phyloP scores from a whole-genome alignment of 1,140 invertebrate genomes.

The Stegodyphus dumicola region DNA sequence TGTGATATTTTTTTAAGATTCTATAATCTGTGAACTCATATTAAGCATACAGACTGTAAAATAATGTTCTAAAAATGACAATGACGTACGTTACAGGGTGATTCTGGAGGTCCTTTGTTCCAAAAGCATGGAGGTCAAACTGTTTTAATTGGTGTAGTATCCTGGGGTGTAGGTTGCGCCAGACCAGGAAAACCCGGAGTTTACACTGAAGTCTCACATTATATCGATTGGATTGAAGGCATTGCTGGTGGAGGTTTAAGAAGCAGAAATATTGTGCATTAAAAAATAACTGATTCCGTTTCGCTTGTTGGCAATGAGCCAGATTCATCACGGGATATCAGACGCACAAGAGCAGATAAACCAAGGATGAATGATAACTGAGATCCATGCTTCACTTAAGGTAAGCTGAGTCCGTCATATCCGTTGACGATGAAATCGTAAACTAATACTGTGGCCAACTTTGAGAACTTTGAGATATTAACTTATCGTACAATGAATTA shows the following conservation, averaged over 20 bases:
- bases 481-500: no score
- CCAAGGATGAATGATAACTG: no score
- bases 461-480: no score
- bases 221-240: conserved; percentile 79
- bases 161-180: conserved; percentile 80
- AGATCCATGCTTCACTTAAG: no score
- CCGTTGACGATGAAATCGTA: no score
- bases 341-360: no score
- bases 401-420: no score
- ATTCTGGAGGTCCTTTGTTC: conserved; percentile 71
- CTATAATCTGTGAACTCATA: background rate
- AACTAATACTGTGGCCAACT: no score
- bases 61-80: background rate
- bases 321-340: no score
- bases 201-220: conserved; percentile 82
- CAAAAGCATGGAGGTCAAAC: conserved; percentile 65
- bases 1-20: background rate
- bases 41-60: background rate
- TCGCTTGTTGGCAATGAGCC: no score
- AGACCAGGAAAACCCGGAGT: conserved; percentile 91
- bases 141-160: conserved; percentile 69
- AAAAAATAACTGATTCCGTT: background rate
- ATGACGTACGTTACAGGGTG: conserved; percentile 69
- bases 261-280: background rate
- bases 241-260: conserved; percentile 21